Base-by-base conservation (phyloP, 2,113 vertebrate species). In the Ictalurus punctatus region DNA sequence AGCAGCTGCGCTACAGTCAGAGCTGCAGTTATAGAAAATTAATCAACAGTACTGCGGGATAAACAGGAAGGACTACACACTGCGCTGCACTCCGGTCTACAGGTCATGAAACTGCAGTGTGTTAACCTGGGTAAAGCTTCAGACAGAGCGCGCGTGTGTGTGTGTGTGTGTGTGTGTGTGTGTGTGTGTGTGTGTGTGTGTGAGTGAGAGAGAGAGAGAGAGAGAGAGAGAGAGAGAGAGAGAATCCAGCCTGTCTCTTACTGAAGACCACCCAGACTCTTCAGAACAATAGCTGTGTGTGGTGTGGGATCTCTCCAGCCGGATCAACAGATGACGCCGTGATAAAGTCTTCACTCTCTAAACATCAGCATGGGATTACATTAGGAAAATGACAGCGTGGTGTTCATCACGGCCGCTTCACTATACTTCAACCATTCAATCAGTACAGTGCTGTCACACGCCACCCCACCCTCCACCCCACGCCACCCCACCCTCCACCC, bases 191-290 rank as follows among this genome's bases (percentile, higher is more conserved):
- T 73, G 71, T 40, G 71, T 37, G 71, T 37, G 71, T 9, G 65
- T 10, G 67, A 59, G 44, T 80, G 83, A 44, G 65, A 67, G 10
- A 67, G 25, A 59, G 27, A 71, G n/a, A 34, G 67, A 59, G 44
- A 85, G 83, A 44, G 65, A 67, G 10, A 67, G 25, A 59, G 27
- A 71, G n/a, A 34, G n/a, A 30, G 67, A 59, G 44, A 85, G 83
- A 44, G 82, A 88, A 84, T 2, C 6, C 56, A 84, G 67, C 3
- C 25, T 23, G 40, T 76, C 17, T 14, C 44, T 59, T 69, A 54
- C 44, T 76, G 56, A 54, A 78, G 87, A 85, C 87, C 87, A 88
- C 87, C 61, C 87, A 88, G 83, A 61, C 17, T 4, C 67, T 71
- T 19, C 19, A 37, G 40, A 83, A 87, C 87, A 83, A 82, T 69